phyloP scores from a whole-genome alignment of 2,797 vertebrate genomes.

The Periophthalmus magnuspinnatus region DNA sequence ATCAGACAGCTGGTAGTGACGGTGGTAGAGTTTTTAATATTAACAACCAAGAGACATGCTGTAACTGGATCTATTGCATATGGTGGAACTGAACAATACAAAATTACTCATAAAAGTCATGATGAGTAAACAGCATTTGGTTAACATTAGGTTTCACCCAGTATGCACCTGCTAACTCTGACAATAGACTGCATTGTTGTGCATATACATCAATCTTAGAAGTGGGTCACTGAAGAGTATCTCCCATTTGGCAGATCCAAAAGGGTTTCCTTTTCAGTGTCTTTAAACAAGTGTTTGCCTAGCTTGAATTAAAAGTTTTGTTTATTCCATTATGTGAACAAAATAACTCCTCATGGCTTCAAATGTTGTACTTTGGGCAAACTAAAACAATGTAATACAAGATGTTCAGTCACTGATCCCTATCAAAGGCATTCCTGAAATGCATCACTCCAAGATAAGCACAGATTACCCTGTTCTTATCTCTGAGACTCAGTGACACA shows the following conservation, averaged over 20 bases:
- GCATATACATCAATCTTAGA: background rate
- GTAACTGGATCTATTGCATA: too few species aligned
- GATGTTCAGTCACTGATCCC: background rate
- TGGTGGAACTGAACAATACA: too few species aligned
- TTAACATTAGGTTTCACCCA: background rate
- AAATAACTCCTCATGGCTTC: background rate
- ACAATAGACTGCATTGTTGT: background rate
- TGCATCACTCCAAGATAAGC: background rate
- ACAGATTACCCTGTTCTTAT: background rate
- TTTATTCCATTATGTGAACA: too few species aligned
- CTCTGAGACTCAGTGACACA: background rate
- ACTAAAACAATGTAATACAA: background rate
- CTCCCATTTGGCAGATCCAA: background rate
- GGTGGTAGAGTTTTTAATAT: too few species aligned
- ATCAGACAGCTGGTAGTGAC: too few species aligned
- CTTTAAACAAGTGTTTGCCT: background rate
- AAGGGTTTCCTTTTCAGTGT: background rate
- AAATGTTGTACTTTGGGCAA: background rate
- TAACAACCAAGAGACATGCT: too few species aligned
- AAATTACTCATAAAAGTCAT: background rate
- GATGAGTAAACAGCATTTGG: background rate
- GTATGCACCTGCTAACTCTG: background rate
- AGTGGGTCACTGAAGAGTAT: constrained; percentile 2
- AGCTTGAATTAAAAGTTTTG: too few species aligned
- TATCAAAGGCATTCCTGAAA: constrained; percentile 4